These are phyloP conservation scores for Pimephales promelas DNA, from an alignment of 2,113 vertebrate genomes.

Conservation along the genomic window DNA sequence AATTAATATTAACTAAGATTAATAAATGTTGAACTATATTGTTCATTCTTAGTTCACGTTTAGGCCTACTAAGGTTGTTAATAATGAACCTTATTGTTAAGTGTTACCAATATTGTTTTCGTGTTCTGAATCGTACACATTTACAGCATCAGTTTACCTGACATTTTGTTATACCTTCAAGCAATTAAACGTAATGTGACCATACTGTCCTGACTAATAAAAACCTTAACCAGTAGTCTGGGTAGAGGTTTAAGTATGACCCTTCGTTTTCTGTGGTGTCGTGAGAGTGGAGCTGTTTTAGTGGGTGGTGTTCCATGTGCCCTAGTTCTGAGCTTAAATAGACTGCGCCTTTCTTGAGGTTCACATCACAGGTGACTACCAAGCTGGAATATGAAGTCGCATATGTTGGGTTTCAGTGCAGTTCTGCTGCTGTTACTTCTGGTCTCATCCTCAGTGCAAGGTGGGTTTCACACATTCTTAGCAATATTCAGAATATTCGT, in stretches of 20 bases:
- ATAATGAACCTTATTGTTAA: no score
- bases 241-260: no score
- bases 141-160: neutral
- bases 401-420: neutral
- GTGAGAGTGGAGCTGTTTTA: neutral
- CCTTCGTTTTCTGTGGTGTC: neutral
- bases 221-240: neutral
- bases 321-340: conserved; percentile 39
- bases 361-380: conserved; percentile 18
- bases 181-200: neutral
- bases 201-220: neutral
- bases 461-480: neutral
- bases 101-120: no score
- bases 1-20: no score
- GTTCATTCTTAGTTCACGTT: no score
- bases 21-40: no score
- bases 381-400: conserved; percentile 38
- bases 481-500: neutral
- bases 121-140: neutral
- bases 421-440: conserved; percentile 27
- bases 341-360: no score
- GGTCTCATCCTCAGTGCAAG: neutral
- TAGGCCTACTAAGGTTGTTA: no score
- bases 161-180: neutral
- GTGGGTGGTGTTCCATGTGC: conserved; percentile 28